Evolutionary conservation across 1,140 invertebrate genomes (phyloP).

Genomic region (Archegozetes longisetosus): DNA sequence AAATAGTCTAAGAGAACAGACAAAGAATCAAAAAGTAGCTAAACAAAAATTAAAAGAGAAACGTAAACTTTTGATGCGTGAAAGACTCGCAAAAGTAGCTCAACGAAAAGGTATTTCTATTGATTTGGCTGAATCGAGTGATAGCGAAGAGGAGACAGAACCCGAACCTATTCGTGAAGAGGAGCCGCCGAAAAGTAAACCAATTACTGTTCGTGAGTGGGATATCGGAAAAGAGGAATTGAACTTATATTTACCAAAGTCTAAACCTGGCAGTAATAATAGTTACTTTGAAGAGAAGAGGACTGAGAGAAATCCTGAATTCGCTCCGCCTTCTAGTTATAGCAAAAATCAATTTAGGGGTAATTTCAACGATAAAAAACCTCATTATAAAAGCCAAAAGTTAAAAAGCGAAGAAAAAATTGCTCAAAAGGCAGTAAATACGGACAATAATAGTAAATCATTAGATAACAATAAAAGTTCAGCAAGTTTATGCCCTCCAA

Average conservation of each 20-base stretch:
- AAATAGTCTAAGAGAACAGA: constrained; percentile 48
- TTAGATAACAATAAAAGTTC: background rate
- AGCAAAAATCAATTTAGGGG: background rate
- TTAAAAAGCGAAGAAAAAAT: background rate
- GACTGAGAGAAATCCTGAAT: constrained; percentile 24
- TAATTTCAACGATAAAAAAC: background rate
- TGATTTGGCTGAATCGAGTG: constrained; percentile 34
- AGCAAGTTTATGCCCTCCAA: background rate
- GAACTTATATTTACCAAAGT: background rate
- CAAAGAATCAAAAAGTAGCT: constrained; percentile 43
- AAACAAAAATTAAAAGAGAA: constrained; percentile 43
- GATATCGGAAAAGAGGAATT: constrained; percentile 11
- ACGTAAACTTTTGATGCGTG: constrained; percentile 49
- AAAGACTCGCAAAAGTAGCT: constrained; percentile 55
- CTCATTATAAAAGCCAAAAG: background rate
- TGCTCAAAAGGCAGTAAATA: background rate
- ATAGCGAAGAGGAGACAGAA: constrained; percentile 11
- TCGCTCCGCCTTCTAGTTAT: constrained; percentile 27
- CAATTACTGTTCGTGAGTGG: constrained; percentile 2
- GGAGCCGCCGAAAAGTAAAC: background rate
- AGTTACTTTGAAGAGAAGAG: constrained; percentile 26
- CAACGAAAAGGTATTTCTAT: constrained; percentile 54
- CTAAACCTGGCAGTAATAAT: constrained; percentile 6
- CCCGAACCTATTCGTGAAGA: background rate
- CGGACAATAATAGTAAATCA: background rate